phyloP scores from a whole-genome alignment of 2,113 vertebrate species.

The Hippocampus zosterae region DNA sequence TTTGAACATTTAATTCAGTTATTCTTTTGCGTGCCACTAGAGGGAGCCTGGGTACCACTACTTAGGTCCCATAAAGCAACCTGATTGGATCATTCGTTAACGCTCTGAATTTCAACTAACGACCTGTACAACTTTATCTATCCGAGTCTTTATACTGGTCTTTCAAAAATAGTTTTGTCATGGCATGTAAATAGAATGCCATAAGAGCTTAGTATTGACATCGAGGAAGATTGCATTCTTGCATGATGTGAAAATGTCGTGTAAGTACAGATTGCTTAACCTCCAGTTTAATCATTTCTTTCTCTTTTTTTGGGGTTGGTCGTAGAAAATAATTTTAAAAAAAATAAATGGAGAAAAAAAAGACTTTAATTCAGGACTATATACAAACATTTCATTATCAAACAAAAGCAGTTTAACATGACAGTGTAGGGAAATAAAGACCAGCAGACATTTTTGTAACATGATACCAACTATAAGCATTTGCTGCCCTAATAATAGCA shows the following conservation, averaged over 20 bases:
- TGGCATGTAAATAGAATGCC: too few relatives aligned
- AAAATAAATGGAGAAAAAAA: background rate
- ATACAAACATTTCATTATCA: background rate
- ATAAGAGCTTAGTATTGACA: too few relatives aligned
- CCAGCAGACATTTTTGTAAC: conserved; percentile 49
- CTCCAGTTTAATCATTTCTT: background rate
- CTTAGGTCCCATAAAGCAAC: background rate
- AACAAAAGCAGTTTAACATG: background rate
- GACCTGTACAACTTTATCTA: too few relatives aligned
- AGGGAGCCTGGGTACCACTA: background rate
- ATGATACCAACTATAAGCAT: conserved; percentile 56
- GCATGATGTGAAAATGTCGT: too few relatives aligned
- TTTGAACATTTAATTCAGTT: too few relatives aligned
- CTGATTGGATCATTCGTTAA: background rate
- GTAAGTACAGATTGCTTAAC: background rate
- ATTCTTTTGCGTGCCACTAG: background rate
- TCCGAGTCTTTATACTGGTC: too few relatives aligned
- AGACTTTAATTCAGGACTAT: background rate
- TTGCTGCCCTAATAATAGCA: conserved; percentile 69
- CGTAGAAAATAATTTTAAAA: too few relatives aligned
- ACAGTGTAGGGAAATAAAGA: background rate
- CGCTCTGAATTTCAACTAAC: too few relatives aligned
- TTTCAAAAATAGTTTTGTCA: too few relatives aligned
- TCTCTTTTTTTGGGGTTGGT: background rate
- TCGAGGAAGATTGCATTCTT: too few relatives aligned